These are phyloP conservation scores for Asbolus verrucosus DNA, from an alignment of 1,140 invertebrate species.

Conservation along the genomic window DNA sequence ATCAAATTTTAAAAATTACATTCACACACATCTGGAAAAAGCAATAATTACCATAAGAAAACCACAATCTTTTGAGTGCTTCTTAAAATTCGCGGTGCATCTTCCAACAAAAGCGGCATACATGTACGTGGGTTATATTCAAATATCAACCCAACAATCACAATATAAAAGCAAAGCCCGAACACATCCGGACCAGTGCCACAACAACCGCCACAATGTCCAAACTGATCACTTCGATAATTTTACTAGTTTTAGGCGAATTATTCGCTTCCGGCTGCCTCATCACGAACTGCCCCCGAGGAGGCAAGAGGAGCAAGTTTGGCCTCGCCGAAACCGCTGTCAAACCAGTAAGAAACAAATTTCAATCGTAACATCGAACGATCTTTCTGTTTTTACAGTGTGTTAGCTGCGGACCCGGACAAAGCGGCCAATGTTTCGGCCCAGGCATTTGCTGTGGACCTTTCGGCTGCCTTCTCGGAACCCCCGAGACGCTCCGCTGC, in stretches of 20 bases:
- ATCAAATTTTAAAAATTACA: background rate
- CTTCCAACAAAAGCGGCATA: background rate
- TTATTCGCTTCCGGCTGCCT: constrained; percentile 65
- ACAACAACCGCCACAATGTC: constrained; percentile 28
- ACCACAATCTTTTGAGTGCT: constrained; percentile 31
- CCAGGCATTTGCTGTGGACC: constrained; percentile 69
- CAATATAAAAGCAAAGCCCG: constrained; percentile 40
- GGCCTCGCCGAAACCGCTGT: constrained; percentile 58
- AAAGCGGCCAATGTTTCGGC: constrained; percentile 68
- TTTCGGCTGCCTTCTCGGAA: constrained; percentile 68
- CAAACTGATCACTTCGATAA: constrained; percentile 10
- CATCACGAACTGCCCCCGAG: constrained; percentile 69
- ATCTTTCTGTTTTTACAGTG: constrained; percentile 65
- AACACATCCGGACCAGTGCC: background rate
- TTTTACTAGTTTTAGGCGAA: constrained; percentile 47
- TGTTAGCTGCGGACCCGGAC: constrained; percentile 66
- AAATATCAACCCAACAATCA: constrained; percentile 12
- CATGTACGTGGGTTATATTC: background rate
- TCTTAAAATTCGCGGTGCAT: constrained; percentile 33
- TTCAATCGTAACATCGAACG: too few species aligned
- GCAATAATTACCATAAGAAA: constrained; percentile 48
- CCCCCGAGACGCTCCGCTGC: constrained; percentile 67
- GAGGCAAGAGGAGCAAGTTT: constrained; percentile 67
- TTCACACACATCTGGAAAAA: background rate
- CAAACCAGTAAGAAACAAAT: constrained; percentile 59